Conservation (phyloP, 2,797 vertebrate species). For the Petrocephalus sullivani region DNA sequence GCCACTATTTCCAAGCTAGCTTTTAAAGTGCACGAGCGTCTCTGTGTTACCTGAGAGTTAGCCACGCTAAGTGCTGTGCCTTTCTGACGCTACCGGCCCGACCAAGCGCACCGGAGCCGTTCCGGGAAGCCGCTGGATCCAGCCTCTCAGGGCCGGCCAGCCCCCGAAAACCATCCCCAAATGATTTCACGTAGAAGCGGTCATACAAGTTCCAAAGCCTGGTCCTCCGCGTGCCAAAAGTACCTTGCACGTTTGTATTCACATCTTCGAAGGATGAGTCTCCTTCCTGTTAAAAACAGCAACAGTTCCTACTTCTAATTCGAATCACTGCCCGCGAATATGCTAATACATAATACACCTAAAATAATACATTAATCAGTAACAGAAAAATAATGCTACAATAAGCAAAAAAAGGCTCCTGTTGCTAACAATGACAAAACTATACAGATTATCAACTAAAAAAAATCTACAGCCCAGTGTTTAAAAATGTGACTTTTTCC, state of each 20-base stretch:
- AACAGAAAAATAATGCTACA: slow-evolving; percentile 49
- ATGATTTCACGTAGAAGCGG: neutral
- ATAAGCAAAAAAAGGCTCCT: slow-evolving; percentile 37
- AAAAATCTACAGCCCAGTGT: slow-evolving; percentile 49
- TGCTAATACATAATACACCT: slow-evolving; percentile 41
- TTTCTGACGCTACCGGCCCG: slow-evolving; percentile 28
- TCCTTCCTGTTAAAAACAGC: slow-evolving; percentile 21
- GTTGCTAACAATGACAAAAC: slow-evolving; percentile 30
- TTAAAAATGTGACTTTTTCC: slow-evolving; percentile 33
- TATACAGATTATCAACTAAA: slow-evolving; percentile 53
- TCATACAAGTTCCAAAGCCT: neutral
- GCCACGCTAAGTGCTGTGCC: slow-evolving; percentile 51
- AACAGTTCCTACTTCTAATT: slow-evolving; percentile 22
- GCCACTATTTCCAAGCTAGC: neutral
- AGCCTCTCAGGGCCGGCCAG: neutral
- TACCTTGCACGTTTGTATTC: slow-evolving; percentile 36
- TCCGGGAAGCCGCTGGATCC: neutral
- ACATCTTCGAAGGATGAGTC: slow-evolving; percentile 34
- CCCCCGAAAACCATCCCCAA: neutral
- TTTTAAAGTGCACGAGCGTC: slow-evolving; percentile 64
- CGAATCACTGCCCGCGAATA: slow-evolving; percentile 32
- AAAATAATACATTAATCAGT: slow-evolving; percentile 54
- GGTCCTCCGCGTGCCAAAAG: slow-evolving; percentile 18
- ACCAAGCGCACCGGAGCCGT: neutral
- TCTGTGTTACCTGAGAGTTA: slow-evolving; percentile 62